Base-by-base conservation (phyloP, 2,113 vertebrate species). In the Phyllopteryx taeniolatus region DNA sequence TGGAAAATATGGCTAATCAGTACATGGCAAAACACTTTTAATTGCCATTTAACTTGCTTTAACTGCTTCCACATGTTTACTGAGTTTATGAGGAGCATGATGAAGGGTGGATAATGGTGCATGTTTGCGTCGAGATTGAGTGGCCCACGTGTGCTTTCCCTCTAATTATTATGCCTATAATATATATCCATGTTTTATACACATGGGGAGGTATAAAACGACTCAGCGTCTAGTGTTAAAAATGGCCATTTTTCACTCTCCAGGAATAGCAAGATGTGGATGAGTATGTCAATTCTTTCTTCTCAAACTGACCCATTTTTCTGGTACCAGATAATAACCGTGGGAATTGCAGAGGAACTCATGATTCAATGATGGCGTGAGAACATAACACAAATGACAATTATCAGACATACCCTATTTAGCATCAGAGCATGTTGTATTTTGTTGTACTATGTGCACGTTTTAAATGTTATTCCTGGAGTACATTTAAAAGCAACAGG, bases 1-100 rank as follows among this genome's bases (percentile, higher is more conserved):
- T 91, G 91, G 92, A 93, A 93, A 93, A 91, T 87, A 85, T 89
- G 76, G 86, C 91, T 92, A 90, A 92, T 92, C 88, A 92, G 90
- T 90, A 91, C 86, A 49, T 64, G 83, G 85, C 84, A 88, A 90
- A 92, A 92, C 90, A 92, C 83, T 82, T 90, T 92, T 92, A 93
- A 92, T 90, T 90, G 87, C 89, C 83, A 90, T 92, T 92, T 92
- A 90, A 88, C 81, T 69, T 72, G 70, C 78, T 90, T 79, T 91
- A 92, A 93, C 85, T 84, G 77, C 79, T 91, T 81, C 89, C 91
- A 93, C 83, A 92, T 93, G 92, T 87, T 90, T 88, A 90, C 89
- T 87, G 78, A 81, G 75, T 82, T 88, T 90, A 89, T 83, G 76
- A 90, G 76, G 88, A 84, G 82, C 89, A 83, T 91, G 90, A 90